Evolutionary conservation across 2,888 invertebrate species (phyloP).

Genomic region (Megamerina dolium): DNA sequence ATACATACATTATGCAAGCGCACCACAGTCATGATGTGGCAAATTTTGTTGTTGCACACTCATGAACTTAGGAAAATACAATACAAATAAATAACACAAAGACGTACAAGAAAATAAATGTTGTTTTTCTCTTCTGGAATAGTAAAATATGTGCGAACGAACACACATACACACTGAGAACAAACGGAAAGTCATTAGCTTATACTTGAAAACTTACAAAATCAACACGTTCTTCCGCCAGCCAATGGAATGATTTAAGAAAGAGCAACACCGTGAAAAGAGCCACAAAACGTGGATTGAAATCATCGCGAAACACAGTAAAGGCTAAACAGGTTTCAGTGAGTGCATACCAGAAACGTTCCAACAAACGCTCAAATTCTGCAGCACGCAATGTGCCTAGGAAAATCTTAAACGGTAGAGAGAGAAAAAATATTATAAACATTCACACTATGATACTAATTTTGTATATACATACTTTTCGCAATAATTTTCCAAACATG

Average conservation of each 20-base stretch:
- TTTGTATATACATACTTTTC: conserved; percentile 57
- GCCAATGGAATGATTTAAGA: conserved; percentile 98
- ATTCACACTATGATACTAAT: not conserved
- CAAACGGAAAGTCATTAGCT: no score
- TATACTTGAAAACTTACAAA: conserved; percentile 66
- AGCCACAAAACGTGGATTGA: conserved; percentile 96
- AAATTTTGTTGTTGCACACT: no score
- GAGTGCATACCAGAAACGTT: conserved; percentile 98
- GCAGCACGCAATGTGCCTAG: conserved; percentile 92
- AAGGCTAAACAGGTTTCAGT: conserved; percentile 99
- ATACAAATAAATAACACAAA: no score
- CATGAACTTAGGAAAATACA: no score
- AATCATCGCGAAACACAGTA: conserved; percentile 97
- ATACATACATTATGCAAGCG: no score
- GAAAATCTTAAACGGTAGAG: conserved; percentile 56
- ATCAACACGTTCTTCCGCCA: conserved; percentile 97
- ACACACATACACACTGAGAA: no score
- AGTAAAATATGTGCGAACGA: no score
- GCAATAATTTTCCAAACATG: conserved; percentile 84
- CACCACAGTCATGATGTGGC: no score
- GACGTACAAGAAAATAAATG: no score
- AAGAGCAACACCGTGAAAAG: conserved; percentile 93
- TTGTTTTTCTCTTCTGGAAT: no score
- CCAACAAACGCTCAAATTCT: conserved; percentile 97
- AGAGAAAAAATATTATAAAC: not conserved